These are phyloP conservation scores for Trilocha varians DNA, from an alignment of 2,888 invertebrate species.

Conservation along the genomic window DNA sequence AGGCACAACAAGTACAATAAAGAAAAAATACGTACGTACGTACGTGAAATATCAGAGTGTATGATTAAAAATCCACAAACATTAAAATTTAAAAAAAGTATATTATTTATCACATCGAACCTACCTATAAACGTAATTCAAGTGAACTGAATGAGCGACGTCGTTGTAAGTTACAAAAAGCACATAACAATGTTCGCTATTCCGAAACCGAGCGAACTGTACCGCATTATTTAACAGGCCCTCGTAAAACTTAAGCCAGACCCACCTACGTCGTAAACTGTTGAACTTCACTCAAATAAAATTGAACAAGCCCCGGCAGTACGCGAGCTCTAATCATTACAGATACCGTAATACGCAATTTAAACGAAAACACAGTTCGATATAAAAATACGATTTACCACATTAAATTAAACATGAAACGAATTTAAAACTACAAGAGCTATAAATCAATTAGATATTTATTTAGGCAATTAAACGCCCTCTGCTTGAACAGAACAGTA, in stretches of 20 bases:
- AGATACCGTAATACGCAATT: neutral
- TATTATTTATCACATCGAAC: conserved; percentile 19
- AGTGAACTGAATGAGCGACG: conserved; percentile 39
- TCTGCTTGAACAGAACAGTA: conserved; percentile 22
- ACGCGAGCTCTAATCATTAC: conserved; percentile 15
- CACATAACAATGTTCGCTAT: conserved; percentile 40
- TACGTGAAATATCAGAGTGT: no score
- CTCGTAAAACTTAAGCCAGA: conserved; percentile 44
- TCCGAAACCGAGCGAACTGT: conserved; percentile 42
- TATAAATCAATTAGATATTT: conserved; percentile 37
- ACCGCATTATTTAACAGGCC: conserved; percentile 51
- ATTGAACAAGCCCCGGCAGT: conserved; percentile 34
- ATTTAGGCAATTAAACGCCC: conserved; percentile 44
- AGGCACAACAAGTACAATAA: no score
- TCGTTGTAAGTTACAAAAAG: conserved; percentile 49
- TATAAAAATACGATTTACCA: conserved; percentile 6
- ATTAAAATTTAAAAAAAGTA: no score
- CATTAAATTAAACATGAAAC: conserved; percentile 4
- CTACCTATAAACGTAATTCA: conserved; percentile 17
- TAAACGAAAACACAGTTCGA: neutral
- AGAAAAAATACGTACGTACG: no score
- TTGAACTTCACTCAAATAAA: conserved; percentile 34
- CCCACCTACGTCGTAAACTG: conserved; percentile 43
- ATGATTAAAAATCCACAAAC: no score
- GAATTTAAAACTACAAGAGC: conserved; percentile 16